Conservation (phyloP, 30 jellyfish, hydroid and myxozoan species). For the Hydra vulgaris region DNA sequence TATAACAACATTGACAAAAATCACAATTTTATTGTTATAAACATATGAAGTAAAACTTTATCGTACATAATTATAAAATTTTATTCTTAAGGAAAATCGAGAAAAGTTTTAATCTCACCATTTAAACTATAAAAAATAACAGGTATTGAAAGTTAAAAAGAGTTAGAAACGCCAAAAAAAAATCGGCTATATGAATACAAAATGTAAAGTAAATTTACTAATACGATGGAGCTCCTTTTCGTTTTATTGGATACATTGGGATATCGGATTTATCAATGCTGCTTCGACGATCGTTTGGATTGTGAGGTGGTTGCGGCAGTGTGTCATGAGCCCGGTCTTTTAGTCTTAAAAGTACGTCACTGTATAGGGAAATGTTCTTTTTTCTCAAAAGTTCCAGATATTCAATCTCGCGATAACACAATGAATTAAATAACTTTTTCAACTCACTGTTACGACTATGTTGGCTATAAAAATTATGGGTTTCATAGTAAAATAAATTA, state of each 20-base stretch:
- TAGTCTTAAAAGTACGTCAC: constrained; percentile 9
- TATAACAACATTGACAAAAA: too few relatives aligned
- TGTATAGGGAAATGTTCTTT: not conserved
- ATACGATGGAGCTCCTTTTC: not conserved
- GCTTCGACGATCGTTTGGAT: not conserved
- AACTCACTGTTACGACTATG: not conserved
- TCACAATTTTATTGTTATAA: too few relatives aligned
- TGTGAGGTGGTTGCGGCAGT: not conserved
- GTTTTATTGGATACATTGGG: not conserved
- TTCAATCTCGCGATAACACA: constrained; percentile 17
- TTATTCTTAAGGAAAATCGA: not conserved
- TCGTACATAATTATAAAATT: not conserved
- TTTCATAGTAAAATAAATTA: too few relatives aligned
- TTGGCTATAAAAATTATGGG: not conserved
- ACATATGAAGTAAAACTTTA: not conserved
- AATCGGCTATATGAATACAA: not conserved
- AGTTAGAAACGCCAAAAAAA: not conserved
- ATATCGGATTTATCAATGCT: not conserved
- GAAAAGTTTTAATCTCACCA: not conserved
- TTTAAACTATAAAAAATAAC: too few relatives aligned
- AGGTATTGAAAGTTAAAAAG: not conserved
- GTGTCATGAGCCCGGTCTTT: constrained; percentile 2
- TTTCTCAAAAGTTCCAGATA: constrained; percentile 17
- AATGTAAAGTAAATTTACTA: not conserved
- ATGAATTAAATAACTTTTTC: not conserved